Evolutionary conservation across 2,113 vertebrate genomes (phyloP).

Genomic region (Nanorana parkeri): DNA sequence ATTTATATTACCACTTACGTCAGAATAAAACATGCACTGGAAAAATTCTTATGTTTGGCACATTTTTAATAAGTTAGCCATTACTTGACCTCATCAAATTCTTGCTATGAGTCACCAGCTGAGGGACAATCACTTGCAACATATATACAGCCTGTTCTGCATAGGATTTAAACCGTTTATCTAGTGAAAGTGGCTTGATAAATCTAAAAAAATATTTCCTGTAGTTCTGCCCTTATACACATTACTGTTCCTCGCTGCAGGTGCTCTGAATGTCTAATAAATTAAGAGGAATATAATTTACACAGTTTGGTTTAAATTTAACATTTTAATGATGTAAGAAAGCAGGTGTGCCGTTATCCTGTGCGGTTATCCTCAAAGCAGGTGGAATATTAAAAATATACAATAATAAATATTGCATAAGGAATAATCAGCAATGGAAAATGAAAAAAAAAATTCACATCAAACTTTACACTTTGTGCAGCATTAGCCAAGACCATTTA

Average conservation of each 20-base stretch:
- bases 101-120: no score
- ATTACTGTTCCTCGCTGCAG: slow-evolving; percentile 2
- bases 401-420: slow-evolving; percentile 45
- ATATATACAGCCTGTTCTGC: no score
- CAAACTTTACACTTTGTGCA: neutral
- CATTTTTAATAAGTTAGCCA: no score
- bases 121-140: no score
- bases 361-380: slow-evolving; percentile 23
- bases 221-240: neutral
- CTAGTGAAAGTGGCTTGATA: no score
- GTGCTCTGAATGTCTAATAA: slow-evolving; percentile 23
- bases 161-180: no score
- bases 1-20: no score
- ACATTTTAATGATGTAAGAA: slow-evolving; percentile 4
- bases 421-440: slow-evolving; percentile 19
- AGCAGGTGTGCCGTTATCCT: slow-evolving; percentile 17
- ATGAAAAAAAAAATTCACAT: neutral
- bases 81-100: no score
- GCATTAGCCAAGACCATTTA: no score
- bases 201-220: no score
- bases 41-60: no score
- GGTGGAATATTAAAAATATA: slow-evolving; percentile 40
- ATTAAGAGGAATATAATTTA: slow-evolving; percentile 37
- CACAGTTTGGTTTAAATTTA: slow-evolving; percentile 29
- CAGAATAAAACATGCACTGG: no score